phyloP scores from a whole-genome alignment of 2,888 invertebrate species.

The Eupelmus urozonus region DNA sequence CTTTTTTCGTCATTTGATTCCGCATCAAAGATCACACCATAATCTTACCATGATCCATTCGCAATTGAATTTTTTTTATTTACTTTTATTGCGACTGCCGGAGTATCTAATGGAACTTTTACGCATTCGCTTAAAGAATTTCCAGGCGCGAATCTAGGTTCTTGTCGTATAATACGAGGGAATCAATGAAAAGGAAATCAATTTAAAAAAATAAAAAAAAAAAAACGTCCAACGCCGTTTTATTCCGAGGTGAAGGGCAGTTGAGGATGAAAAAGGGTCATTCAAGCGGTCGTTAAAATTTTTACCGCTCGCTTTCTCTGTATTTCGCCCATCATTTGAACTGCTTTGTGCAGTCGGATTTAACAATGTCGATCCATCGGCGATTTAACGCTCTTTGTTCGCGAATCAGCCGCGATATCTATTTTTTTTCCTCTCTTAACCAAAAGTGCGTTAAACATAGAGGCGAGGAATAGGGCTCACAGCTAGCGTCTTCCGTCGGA shows the following conservation, averaged over 20 bases:
- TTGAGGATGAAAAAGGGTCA: slow-evolving; percentile 51
- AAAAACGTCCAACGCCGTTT: neutral
- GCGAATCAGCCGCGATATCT: no score
- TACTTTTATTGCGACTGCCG: slow-evolving; percentile 32
- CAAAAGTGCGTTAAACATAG: no score
- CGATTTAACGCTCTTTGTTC: slow-evolving; percentile 14
- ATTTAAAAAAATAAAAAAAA: slow-evolving; percentile 46
- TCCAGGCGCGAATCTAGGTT: slow-evolving; percentile 10
- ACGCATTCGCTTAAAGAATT: neutral
- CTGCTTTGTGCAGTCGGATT: slow-evolving; percentile 32
- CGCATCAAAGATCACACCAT: no score
- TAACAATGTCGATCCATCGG: slow-evolving; percentile 40
- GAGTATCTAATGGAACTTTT: slow-evolving; percentile 46
- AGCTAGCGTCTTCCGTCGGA: no score
- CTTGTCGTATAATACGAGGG: slow-evolving; percentile 34
- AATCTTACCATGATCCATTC: no score
- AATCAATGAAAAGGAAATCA: slow-evolving; percentile 58
- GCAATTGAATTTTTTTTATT: no score
- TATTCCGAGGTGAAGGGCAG: slow-evolving; percentile 22
- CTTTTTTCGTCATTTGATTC: no score
- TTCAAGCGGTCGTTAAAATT: slow-evolving; percentile 55
- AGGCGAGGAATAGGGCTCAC: no score
- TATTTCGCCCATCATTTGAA: slow-evolving; percentile 47
- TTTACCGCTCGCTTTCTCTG: slow-evolving; percentile 45
- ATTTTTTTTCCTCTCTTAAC: no score